Conservation (phyloP, 2,797 vertebrate species). For the Tamandua tetradactyla region DNA sequence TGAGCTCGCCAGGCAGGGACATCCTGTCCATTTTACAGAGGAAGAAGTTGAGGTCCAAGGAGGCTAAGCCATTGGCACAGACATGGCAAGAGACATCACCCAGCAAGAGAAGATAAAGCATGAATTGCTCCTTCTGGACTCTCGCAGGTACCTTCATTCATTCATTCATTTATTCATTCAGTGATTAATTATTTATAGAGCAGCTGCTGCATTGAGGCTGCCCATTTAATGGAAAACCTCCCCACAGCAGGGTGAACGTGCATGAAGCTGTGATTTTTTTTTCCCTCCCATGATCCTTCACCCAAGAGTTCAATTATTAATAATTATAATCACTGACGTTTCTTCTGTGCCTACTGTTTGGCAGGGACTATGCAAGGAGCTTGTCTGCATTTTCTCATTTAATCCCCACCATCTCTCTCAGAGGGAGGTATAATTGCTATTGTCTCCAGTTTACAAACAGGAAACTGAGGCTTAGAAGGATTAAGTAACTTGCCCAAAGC, state of each 20-base stretch:
- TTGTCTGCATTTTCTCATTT: background rate
- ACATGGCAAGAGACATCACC: background rate
- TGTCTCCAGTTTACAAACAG: conserved; percentile 50
- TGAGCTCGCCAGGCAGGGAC: background rate
- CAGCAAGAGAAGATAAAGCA: background rate
- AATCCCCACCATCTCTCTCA: conserved; percentile 9
- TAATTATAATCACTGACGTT: background rate
- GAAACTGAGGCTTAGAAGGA: conserved; percentile 36
- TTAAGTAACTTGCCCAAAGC: background rate
- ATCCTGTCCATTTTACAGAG: background rate
- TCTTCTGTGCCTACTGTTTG: background rate
- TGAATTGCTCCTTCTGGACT: background rate
- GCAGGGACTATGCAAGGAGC: background rate
- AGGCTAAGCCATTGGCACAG: background rate
- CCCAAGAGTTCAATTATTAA: background rate
- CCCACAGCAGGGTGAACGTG: background rate
- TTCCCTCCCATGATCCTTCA: background rate
- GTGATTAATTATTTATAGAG: background rate
- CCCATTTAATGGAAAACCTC: background rate
- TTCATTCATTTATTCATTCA: background rate
- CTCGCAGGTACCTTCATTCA: background rate
- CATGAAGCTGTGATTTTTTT: background rate
- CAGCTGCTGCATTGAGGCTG: too few species aligned
- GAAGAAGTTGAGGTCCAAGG: background rate
- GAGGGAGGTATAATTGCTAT: conserved; percentile 11